A percentile compares a stretch with the other conserved stretches of the same genome.
Conservation (phyloP, 2,797 vertebrate species). For the Rallus crepitans region DNA sequence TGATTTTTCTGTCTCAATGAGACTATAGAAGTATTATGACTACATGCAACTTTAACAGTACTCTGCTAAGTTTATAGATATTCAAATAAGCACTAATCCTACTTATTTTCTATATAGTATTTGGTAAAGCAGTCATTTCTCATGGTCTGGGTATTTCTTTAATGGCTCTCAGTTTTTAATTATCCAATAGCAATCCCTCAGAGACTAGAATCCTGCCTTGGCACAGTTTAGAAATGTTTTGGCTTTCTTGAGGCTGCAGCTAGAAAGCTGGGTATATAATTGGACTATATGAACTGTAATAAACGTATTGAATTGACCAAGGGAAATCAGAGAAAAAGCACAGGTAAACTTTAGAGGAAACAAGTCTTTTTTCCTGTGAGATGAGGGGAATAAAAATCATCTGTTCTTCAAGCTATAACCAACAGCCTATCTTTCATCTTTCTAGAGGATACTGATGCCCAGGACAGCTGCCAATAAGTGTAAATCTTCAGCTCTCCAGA, state of each 20-base stretch:
- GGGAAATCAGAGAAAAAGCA: not conserved
- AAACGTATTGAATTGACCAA: not conserved
- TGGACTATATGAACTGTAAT: not conserved
- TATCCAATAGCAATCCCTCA: not conserved
- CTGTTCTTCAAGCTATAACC: not conserved
- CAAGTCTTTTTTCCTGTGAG: not conserved
- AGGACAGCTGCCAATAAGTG: not conserved
- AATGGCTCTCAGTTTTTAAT: not conserved
- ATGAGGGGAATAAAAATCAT: not conserved
- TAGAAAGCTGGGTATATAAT: not conserved
- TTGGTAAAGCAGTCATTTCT: not conserved
- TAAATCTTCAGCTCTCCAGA: not conserved
- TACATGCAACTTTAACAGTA: not conserved
- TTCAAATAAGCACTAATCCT: no score
- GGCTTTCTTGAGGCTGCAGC: not conserved
- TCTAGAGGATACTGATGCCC: not conserved
- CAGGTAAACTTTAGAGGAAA: not conserved
- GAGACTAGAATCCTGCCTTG: not conserved
- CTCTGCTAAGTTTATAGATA: not conserved
- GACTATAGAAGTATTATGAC: not conserved
- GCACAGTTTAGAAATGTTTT: not conserved
- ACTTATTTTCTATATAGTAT: not conserved
- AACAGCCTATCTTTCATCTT: not conserved
- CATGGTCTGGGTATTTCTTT: not conserved
- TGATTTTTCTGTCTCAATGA: not conserved